A percentile compares a stretch with the other conserved stretches of the same genome.
phyloP scores from a whole-genome alignment of 2,113 vertebrate species.

The Engystomops pustulosus region DNA sequence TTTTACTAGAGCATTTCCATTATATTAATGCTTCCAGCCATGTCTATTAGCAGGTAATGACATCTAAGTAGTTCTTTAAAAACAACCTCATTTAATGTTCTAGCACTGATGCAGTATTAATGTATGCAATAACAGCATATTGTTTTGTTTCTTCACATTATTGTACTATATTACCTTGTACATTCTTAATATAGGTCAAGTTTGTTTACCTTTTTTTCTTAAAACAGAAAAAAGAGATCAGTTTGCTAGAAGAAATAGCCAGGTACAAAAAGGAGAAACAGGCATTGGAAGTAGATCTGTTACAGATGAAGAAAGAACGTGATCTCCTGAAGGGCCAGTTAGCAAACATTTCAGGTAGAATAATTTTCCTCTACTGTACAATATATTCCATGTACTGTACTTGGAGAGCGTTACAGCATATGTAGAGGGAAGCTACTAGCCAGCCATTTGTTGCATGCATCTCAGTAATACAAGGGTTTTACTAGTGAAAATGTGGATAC shows the following conservation, averaged over 20 bases:
- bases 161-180: not conserved
- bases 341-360: slow-evolving; percentile 76
- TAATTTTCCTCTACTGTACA: no score
- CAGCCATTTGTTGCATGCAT: no score
- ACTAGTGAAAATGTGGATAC: no score
- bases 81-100: not conserved
- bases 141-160: not conserved
- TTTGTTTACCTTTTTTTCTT: slow-evolving; percentile 33
- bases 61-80: no score
- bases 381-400: no score
- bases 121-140: not conserved
- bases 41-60: not conserved
- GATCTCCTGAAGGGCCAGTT: slow-evolving; percentile 79
- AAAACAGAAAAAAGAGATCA: slow-evolving; percentile 79
- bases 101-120: not conserved
- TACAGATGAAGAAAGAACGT: slow-evolving; percentile 81
- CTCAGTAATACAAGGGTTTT: no score
- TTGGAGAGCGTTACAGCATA: no score
- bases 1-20: not conserved
- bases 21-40: not conserved
- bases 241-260: slow-evolving; percentile 78
- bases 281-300: slow-evolving; percentile 83
- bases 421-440: no score
- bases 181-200: slow-evolving; percentile 11
- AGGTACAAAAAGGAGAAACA: slow-evolving; percentile 86